These are phyloP conservation scores for Hermaeophaga mercurialis DNA, from an alignment of 2,888 invertebrate genomes.

Conservation along the genomic window DNA sequence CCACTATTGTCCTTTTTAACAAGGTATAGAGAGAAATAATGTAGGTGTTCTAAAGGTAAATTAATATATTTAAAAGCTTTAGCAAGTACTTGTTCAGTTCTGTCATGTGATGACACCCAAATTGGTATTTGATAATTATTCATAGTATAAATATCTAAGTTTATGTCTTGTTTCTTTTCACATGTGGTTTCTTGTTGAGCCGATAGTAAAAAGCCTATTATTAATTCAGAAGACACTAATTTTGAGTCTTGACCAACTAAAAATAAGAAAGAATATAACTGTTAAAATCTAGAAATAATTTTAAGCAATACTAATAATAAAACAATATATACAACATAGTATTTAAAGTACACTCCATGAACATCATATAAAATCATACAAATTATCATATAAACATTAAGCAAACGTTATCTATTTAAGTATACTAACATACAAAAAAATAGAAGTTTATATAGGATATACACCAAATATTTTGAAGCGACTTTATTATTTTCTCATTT, in stretches of 20 bases:
- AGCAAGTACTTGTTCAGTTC: conserved; percentile 81
- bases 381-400: too few species aligned
- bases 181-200: conserved; percentile 89
- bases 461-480: too few species aligned
- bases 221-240: conserved; percentile 77
- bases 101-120: conserved; percentile 79
- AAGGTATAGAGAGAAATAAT: conserved; percentile 90
- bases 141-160: conserved; percentile 82
- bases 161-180: conserved; percentile 70
- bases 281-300: too few species aligned
- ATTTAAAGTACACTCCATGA: too few species aligned
- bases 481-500: too few species aligned
- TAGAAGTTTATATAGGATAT: too few species aligned
- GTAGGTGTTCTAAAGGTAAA: conserved; percentile 76
- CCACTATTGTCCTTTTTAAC: conserved; percentile 78
- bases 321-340: too few species aligned
- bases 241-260: conserved; percentile 84
- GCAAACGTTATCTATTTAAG: too few species aligned
- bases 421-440: too few species aligned
- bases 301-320: too few species aligned
- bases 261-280: conserved; percentile 15
- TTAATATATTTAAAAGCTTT: conserved; percentile 82
- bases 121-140: conserved; percentile 85
- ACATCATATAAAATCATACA: too few species aligned
- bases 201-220: conserved; percentile 85